Evolutionary conservation across 2,113 vertebrate species (phyloP), one percentile per base, ranked within the genome.

Genomic region (Monarcha castaneiventris): DNA sequence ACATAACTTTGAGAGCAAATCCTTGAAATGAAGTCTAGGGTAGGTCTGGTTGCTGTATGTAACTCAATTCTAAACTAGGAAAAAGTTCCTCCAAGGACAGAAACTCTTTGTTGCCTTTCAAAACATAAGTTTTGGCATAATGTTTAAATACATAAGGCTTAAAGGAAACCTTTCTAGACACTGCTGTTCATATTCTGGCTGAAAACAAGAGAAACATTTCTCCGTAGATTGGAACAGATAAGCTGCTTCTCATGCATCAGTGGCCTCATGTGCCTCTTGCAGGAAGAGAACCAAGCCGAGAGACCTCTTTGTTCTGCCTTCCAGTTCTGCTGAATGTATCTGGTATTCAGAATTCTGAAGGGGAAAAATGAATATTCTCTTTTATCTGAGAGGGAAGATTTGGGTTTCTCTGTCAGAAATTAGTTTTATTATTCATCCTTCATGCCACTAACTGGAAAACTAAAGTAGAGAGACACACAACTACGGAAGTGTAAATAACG

Each of bases 251-350:
- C 61, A 92, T 66, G 76, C 88, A 80, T 79, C 88, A 76, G 71
- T 67, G 88, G 85, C 92, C 83, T 94, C 85, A 61, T 83, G 73
- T 90, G 87, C 84, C 66, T 92, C 84, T 93, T 91, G 90, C 52
- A 95, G 87, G 74, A 96, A 92, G 74, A 93, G 82, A 68, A 93
- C 32, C 82, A 90, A 93, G 72, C 68, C 5, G 0, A 94, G 92
- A 94, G 75, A 90, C 63, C 30, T 92, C 90, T 95, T 93, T 96
- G 94, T 95, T 96, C 92, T 93, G 59, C 51, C 55, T 97, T 90
- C 90, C 83, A 95, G 46, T 62, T 88, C 63, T 92, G 56, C 68
- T 81, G 59, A 86, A 71, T 63, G 23, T 62, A 76, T 59, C 86
- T 86, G 85, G 59, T 43, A 54, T 74, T 69, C 89, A 63, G 92